Evolutionary conservation across 2,888 invertebrate species (phyloP).

Genomic region (Prenolepis imparis): DNA sequence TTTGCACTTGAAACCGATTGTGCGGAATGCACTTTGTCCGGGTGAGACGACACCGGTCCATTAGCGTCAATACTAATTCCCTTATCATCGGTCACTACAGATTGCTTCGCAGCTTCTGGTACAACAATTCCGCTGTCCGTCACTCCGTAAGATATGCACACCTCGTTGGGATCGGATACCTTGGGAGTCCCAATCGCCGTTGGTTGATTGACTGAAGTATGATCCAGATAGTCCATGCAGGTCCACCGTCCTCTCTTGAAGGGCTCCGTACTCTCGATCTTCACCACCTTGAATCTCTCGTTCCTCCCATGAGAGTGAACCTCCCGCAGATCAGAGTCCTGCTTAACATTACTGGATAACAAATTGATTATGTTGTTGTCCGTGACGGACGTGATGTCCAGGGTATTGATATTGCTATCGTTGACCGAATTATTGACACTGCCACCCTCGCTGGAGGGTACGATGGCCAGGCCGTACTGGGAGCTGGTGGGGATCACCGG

Average conservation of each 20-base stretch:
- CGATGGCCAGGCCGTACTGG: constrained; percentile 93
- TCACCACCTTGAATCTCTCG: constrained; percentile 96
- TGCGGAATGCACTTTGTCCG: constrained; percentile 79
- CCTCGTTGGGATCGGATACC: constrained; percentile 84
- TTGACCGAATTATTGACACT: constrained; percentile 82
- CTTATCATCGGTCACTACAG: constrained; percentile 79
- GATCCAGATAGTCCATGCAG: constrained; percentile 97
- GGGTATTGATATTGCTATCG: constrained; percentile 83
- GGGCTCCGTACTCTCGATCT: constrained; percentile 98
- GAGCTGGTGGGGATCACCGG: constrained; percentile 94
- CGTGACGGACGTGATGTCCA: constrained; percentile 83
- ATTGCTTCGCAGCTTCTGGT: constrained; percentile 79
- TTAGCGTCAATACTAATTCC: constrained; percentile 80
- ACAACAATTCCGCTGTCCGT: constrained; percentile 83
- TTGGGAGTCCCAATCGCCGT: constrained; percentile 82
- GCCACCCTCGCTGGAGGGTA: constrained; percentile 88
- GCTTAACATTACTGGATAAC: constrained; percentile 84
- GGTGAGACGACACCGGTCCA: constrained; percentile 81
- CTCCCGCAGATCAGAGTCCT: constrained; percentile 88
- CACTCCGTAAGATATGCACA: constrained; percentile 85
- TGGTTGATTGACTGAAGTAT: constrained; percentile 88
- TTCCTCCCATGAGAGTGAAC: constrained; percentile 91
- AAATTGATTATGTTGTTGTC: constrained; percentile 85
- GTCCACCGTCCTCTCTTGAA: constrained; percentile 97
- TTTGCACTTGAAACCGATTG: constrained; percentile 77